Evolutionary conservation across 2,113 vertebrate genomes (phyloP).

Genomic region (Perca schrenkii): DNA sequence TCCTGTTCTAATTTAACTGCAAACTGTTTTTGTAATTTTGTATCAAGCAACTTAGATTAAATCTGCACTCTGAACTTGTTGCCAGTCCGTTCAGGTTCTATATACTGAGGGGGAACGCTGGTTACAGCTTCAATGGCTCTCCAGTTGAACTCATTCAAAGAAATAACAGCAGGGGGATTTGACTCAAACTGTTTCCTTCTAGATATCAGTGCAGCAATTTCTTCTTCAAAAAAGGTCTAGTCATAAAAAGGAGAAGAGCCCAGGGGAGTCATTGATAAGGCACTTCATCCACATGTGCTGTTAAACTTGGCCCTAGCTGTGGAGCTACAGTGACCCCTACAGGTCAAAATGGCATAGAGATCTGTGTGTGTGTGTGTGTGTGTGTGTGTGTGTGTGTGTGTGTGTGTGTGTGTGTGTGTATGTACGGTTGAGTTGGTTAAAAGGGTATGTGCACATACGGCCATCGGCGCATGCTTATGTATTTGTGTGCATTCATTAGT

Average conservation of each 20-base stretch:
- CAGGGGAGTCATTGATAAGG: conserved; percentile 48
- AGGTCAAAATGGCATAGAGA: conserved; percentile 10
- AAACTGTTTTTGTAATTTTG: not conserved
- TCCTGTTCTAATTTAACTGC: not conserved
- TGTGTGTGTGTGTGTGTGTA: not conserved
- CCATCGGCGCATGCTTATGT: conserved; percentile 9
- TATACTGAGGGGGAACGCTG: not conserved
- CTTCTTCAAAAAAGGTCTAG: conserved; percentile 23
- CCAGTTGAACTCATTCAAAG: not conserved
- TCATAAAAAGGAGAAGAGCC: conserved; percentile 53
- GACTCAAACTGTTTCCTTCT: not conserved
- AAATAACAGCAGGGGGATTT: conserved; percentile 16
- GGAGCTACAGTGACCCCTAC: conserved; percentile 79
- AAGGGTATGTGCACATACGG: not conserved
- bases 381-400: not conserved
- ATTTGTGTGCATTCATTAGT: not conserved
- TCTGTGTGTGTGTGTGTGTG: not conserved
- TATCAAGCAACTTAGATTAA: not conserved
- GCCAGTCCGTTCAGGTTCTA: not conserved
- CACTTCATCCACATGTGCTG: conserved; percentile 41
- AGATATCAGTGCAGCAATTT: conserved; percentile 25
- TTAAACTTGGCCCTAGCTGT: conserved; percentile 58
- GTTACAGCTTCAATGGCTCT: not conserved
- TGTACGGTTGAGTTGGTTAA: not conserved
- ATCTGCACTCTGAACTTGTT: not conserved